A percentile compares a stretch with the other conserved stretches of the same genome.
phyloP scores from a whole-genome alignment of 2,113 vertebrate species.

The Cyphomyrus plagiostoma region DNA sequence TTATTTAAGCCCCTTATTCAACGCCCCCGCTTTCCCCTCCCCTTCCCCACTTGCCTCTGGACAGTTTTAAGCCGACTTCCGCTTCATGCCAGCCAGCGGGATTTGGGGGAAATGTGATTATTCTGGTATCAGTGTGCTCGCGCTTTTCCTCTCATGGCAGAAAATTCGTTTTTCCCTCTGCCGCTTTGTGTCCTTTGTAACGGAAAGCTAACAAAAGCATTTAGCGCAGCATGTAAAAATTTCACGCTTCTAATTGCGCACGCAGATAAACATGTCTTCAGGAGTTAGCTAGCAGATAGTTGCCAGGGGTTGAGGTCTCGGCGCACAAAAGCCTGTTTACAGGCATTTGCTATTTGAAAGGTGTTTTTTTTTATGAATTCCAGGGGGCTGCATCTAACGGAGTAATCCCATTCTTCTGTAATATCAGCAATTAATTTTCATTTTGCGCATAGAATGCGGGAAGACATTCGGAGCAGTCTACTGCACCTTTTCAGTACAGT shows the following conservation, averaged over 20 bases:
- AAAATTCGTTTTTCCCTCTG: constrained; percentile 33
- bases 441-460: constrained; percentile 30
- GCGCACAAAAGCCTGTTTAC: constrained; percentile 7
- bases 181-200: constrained; percentile 60
- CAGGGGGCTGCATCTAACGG: constrained; percentile 42
- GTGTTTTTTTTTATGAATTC: constrained; percentile 49
- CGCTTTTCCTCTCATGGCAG: constrained; percentile 31
- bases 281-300: constrained; percentile 31
- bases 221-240: constrained; percentile 64
- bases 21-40: background rate
- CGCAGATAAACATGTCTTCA: constrained; percentile 60
- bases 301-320: constrained; percentile 28
- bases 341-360: constrained; percentile 49
- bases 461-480: background rate
- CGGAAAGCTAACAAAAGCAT: constrained; percentile 54
- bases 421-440: constrained; percentile 48
- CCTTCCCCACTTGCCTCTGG: constrained; percentile 19
- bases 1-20: background rate
- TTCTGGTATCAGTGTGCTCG: constrained; percentile 57
- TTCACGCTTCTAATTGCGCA: constrained; percentile 63
- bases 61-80: constrained; percentile 40
- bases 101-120: constrained; percentile 59
- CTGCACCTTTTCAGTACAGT: background rate
- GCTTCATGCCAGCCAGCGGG: constrained; percentile 44
- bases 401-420: constrained; percentile 52